Percentiles rank a stretch among this genome's conserved stretches.
These are phyloP conservation scores for Amniataba percoides DNA, from an alignment of 2,797 vertebrate genomes.

Conservation along the genomic window DNA sequence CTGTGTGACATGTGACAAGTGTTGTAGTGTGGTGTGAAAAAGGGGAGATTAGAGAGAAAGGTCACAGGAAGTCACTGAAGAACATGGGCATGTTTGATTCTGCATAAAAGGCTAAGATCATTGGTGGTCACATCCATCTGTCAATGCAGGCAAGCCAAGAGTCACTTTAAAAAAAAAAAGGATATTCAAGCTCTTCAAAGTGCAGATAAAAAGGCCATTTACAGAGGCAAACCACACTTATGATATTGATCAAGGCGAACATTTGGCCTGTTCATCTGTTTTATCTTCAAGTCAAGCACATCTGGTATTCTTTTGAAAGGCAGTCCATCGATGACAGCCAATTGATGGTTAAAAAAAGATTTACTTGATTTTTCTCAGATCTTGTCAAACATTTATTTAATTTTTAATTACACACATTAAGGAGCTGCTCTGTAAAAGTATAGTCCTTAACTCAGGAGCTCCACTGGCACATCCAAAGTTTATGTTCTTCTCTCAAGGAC, in stretches of 20 bases:
- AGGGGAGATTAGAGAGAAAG: neutral
- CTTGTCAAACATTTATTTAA: constrained; percentile 19
- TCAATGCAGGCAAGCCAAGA: constrained; percentile 32
- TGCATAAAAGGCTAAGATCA: neutral
- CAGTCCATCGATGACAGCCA: constrained; percentile 4
- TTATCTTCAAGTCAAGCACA: constrained; percentile 18
- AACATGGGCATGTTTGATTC: neutral
- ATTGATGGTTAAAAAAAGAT: neutral
- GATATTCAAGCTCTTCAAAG: constrained; percentile 31
- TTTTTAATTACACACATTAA: constrained; percentile 21
- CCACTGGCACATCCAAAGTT: constrained; percentile 23
- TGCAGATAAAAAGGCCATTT: constrained; percentile 47
- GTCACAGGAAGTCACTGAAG: neutral
- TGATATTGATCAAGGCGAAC: constrained; percentile 52
- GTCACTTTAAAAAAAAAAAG: constrained; percentile 29
- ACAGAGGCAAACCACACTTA: constrained; percentile 38
- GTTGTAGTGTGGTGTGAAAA: neutral
- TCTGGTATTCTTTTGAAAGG: constrained; percentile 14
- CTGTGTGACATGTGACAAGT: constrained; percentile 2
- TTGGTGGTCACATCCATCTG: constrained; percentile 37
- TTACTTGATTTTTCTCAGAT: neutral
- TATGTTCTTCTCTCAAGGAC: constrained; percentile 35
- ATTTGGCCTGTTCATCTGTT: constrained; percentile 29
- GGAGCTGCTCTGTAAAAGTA: neutral
- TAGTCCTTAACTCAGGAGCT: constrained; percentile 8